Evolutionary conservation across 2,888 invertebrate genomes (phyloP), one percentile per base, ranked within the genome.

Genomic region (Conus canariensis): DNA sequence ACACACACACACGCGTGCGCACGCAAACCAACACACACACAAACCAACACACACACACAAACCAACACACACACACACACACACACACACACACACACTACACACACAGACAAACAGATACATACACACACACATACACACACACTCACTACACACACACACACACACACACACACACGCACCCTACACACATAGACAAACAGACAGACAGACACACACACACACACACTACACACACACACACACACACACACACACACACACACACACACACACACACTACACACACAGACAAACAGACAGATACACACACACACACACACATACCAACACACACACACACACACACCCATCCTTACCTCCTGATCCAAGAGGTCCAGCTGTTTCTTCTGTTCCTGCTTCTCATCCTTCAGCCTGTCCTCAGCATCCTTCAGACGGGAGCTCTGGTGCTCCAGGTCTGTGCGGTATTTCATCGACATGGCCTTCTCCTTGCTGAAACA

Each of bases 331-430:
- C 30, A 80, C 10, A 30, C 30, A 30, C 30, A 30, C 12, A 10
- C 5, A 30, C n/a, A n/a, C 70, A 70, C 22, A 70, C 70, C n/a
- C 30, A 30, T n/a, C 30, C 12, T 25, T 88, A 82, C 95, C 94
- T 96, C 96, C 89, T 95, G 94, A 89, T 95, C 95, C 77, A 95
- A 89, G 6, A 95, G 90, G 64, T 94, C 94, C 22, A 95, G 91
- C 90, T 95, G 95, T 90, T 95, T 95, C 91, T 94, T 95, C 91
- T 95, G 94, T 90, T 95, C 95, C 25, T 94, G 92, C 90, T 94
- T 94, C 90, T 95, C 95, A 7, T 92, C 90, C 10, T 92, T 90
- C n/a, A 96, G 92, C 25, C 92, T 91, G 6, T 89, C 88, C 90
- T 96, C 95, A n/a, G 96, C 92, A 8, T 93, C 91, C 60, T 91